Base-by-base conservation (phyloP, 2,888 invertebrate genomes). In the Calameuta filiformis region DNA sequence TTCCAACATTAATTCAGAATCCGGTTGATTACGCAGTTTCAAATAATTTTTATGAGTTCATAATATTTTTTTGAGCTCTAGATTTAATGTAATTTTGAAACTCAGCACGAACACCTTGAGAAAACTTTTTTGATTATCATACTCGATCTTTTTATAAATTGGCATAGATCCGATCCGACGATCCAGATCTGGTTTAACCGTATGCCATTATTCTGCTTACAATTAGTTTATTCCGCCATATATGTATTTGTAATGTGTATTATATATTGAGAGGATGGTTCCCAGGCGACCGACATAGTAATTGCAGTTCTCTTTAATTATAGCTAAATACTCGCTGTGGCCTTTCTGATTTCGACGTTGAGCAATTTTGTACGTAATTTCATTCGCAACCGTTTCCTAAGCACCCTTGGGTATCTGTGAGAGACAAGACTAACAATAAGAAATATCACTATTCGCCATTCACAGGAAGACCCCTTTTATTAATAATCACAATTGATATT, bases 281-380 rank as follows among this genome's bases (percentile, higher is more conserved):
- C 81, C 81, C 81, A 75, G 34, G 81, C 68, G 80, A 78, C 76
- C 76, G 69, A 56, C 68, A 75, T 69, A 79, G 80, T 83, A 85
- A 85, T 85, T 83, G 84, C 82, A 77, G 81, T 79, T 78, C 80
- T 80, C 81, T 79, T 81, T 80, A 82, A 83, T 82, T 83, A 82
- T 79, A 73, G 77, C 82, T 84, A 81, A 83, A 82, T 81, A 83
- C 80, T 77, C 79, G 74, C 79, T 23, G 40, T 56, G 40, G 40
- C 40, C 23, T 56, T 56, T 56, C 40, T 56, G 23, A 23, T 56
- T 56, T 9, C 0, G 40, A 56, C 40, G 40, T 56, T 56, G 40
- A 15, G 15, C 40, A 56, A 56, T 56, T 56, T 15, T 56, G 23
- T 2, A 6, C 2, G 40, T 56, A 56, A 56, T 56, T 56, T 23